Evolutionary conservation across 2,797 vertebrate genomes (phyloP), one percentile per base, ranked within the genome.

Genomic region (Sciaenops ocellatus): DNA sequence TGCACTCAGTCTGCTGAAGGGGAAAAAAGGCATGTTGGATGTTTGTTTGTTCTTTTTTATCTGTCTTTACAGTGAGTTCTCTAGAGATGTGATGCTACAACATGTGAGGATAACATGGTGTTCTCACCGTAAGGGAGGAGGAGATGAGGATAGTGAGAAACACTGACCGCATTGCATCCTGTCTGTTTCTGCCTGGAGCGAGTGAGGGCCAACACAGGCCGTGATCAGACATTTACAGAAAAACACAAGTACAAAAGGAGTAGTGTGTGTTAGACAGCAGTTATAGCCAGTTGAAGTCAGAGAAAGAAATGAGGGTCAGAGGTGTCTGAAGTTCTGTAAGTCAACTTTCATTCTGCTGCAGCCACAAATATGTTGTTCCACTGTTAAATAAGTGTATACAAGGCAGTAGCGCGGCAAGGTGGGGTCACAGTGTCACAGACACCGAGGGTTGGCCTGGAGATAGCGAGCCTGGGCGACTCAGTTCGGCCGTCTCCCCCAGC

Each of bases 21-120:
- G 85, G 83, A 68, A 79, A 82, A 87, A 83, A 87, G 59, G 68
- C 83, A 85, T 72, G 85, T 81, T 88, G 88, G 84, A 94, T 91
- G 87, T 93, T 92, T 93, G 91, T 91, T 91, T 90, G 79, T 84
- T 76, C 65, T 65, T 84, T 88, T 92, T 92, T 79, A 87, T 89
- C 79, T 89, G 59, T 78, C 76, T 88, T 89, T 88, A 83, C 88
- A 85, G 82, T 63, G 68, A 48, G 70, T 74, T 83, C 93, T 92
- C 92, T 81, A 60, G 90, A 92, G 93, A 91, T 76, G 65, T n/a
- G 1, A 65, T 55, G 24, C 73, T 64, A 56, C 60, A 87, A 82
- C 82, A 85, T 91, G 85, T 74, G 80, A 88, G 73, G 75, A 77
- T 68, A 42, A 38, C 50, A 44, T 70, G 63, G 74, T 78, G 54